Base-by-base conservation (phyloP, 2,113 vertebrate genomes). In the Ailurus styani region DNA sequence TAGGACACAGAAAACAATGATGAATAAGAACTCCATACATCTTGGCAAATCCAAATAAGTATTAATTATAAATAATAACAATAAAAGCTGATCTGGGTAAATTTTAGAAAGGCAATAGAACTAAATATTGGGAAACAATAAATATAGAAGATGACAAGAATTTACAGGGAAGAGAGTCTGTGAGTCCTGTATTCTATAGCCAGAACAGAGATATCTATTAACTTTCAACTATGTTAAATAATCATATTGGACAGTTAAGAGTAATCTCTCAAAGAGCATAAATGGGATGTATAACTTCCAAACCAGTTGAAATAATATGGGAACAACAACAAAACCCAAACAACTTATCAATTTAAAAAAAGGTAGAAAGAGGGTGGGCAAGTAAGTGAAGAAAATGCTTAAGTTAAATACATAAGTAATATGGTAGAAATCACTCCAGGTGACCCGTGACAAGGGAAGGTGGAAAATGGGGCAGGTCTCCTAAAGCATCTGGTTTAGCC, bases 301-400 rank as follows among this genome's bases (percentile, higher is more conserved):
- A 60, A 47, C 4, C 50, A 52, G 34, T 3, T 95, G 62, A 50
- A 40, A 64, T 60, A 78, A n/a, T 31, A 79, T 45, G n/a, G 25
- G 47, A 73, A 73, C 40, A 93, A 83, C n/a, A n/a, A n/a, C n/a
- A n/a, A n/a, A n/a, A n/a, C n/a, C n/a, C n/a, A 68, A 42, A 79
- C 70, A 89, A 60, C 5, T 34, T 73, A 45, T 64, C 13, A 85
- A 34, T n/a, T n/a, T 75, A 55, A 82, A 91, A 62, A 31, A 97
- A 89, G 17, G 4, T 54, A n/a, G 31, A 45, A 54, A 68, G 34
- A 0, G 79, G 70, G 5, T 11, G 27, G 40, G 34, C 27, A 86
- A 85, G 34, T 25, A 77, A 70, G 23, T 10, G 20, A 87, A 91
- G 47, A 85, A 75, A 45, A 94, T 31, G 4, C 20, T 27, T 70